Evolutionary conservation across 2,888 invertebrate species (phyloP), one percentile per base, ranked within the genome.

Genomic region (Eilema sororculum): DNA sequence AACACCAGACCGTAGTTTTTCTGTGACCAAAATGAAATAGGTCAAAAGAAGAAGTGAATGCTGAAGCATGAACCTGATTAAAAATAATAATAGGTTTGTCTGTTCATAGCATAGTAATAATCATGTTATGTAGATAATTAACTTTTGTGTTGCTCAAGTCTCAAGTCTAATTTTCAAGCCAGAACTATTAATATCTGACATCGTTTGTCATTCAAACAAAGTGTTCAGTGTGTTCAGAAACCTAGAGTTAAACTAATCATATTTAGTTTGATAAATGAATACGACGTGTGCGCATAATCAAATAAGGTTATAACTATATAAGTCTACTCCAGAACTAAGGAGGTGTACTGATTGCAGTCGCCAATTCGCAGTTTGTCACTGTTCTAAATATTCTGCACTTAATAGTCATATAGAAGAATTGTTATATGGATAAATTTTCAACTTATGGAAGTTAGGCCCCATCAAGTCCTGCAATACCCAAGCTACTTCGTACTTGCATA

Each of bases 251-350:
- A 68, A 56, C 22, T 62, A 62, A 37, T 68, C 69, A 65, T 69
- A 84, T 78, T 77, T 71, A 68, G 67, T 58, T 59, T 84, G 83
- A 87, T 85, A 82, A 75, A 87, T 85, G 79, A 75, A 60, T 28
- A 64, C 56, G 67, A 71, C 75, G 65, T 67, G 25, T 52, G 46
- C 24, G 65, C 41, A 57, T 69, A 72, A 71, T 78, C 52, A 24
- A 52, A 64, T 71, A 73, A 69, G 61, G 65, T 75, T 78, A 80
- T 28, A n/a, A 0, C n/a, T 12, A 30, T 30, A n/a, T 37, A 37
- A 12, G 8, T 52, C 8, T 52, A n/a, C 6, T 52, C 9, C n/a
- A 52, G n/a, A n/a, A 2, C n/a, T 52, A 20, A n/a, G n/a, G 52
- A n/a, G 52, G 52, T 2, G n/a, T 52, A 52, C 52, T n/a, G 52